A percentile compares a stretch with the other conserved stretches of the same genome.
These are phyloP conservation scores for Alosa alosa DNA, from an alignment of 2,113 vertebrate genomes.

Conservation along the genomic window DNA sequence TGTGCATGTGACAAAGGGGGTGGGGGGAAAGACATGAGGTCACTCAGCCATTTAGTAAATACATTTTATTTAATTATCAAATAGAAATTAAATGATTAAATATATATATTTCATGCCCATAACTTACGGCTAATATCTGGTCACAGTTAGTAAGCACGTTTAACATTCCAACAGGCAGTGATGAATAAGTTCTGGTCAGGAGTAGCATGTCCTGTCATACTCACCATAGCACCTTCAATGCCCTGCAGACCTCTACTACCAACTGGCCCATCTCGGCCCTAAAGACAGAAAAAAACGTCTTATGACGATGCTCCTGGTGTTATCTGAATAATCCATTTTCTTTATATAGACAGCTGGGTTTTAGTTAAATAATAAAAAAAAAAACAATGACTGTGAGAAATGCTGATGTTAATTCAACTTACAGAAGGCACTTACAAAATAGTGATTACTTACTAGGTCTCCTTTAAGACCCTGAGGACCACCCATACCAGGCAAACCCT, in stretches of 20 bases:
- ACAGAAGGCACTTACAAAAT: neutral
- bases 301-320: neutral
- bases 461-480: slow-evolving; percentile 73
- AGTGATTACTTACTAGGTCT: slow-evolving; percentile 62
- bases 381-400: too few relatives aligned
- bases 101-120: too few relatives aligned
- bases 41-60: too few relatives aligned
- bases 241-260: slow-evolving; percentile 71
- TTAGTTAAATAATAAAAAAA: too few relatives aligned
- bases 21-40: too few relatives aligned
- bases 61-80: too few relatives aligned
- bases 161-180: neutral
- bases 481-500: slow-evolving; percentile 71
- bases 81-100: too few relatives aligned
- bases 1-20: too few relatives aligned
- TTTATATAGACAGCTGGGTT: too few relatives aligned
- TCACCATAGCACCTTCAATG: slow-evolving; percentile 73
- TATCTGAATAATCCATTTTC: neutral
- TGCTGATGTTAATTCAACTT: neutral
- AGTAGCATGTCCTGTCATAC: neutral
- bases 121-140: too few relatives aligned
- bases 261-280: slow-evolving; percentile 65
- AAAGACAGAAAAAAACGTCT: slow-evolving; percentile 27
- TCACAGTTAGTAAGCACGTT: neutral
- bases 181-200: neutral